Evolutionary conservation across 1,140 invertebrate genomes (phyloP).

Genomic region (Drosophila sucinea): DNA sequence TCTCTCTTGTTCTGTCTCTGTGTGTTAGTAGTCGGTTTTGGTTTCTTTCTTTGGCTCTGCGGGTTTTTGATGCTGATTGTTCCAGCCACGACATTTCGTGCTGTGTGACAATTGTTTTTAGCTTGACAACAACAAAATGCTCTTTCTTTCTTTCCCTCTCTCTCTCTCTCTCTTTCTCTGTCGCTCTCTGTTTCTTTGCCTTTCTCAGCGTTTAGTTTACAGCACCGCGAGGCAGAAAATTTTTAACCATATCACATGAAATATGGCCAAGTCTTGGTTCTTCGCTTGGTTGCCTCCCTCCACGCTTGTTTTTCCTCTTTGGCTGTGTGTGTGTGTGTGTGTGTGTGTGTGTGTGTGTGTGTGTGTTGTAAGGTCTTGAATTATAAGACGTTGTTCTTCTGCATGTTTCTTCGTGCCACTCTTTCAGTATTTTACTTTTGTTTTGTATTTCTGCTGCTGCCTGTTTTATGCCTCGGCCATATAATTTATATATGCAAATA

Average conservation of each 20-base stretch:
- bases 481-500: constrained; percentile 64
- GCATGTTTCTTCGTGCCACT: constrained; percentile 39
- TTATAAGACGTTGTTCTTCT: constrained; percentile 63
- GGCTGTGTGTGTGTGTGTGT: neutral
- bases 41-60: constrained; percentile 38
- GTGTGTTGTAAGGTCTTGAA: constrained; percentile 30
- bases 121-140: constrained; percentile 18
- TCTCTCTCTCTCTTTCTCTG: constrained; percentile 18
- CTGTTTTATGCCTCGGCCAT: constrained; percentile 66
- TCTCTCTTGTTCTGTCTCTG: constrained; percentile 18
- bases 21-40: constrained; percentile 16
- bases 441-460: constrained; percentile 10
- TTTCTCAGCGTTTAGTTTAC: constrained; percentile 51
- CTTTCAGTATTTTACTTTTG: constrained; percentile 16
- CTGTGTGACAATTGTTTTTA: constrained; percentile 69
- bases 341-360: constrained; percentile 3
- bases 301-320: neutral
- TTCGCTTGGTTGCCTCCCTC: constrained; percentile 21
- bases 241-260: constrained; percentile 78
- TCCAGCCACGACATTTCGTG: constrained; percentile 65
- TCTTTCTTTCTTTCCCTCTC: neutral
- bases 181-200: constrained; percentile 22
- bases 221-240: constrained; percentile 69
- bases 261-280: constrained; percentile 43
- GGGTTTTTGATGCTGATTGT: constrained; percentile 62